Evolutionary conservation across 1,140 invertebrate species (phyloP).

Genomic region (Amphibalanus amphitrite): DNA sequence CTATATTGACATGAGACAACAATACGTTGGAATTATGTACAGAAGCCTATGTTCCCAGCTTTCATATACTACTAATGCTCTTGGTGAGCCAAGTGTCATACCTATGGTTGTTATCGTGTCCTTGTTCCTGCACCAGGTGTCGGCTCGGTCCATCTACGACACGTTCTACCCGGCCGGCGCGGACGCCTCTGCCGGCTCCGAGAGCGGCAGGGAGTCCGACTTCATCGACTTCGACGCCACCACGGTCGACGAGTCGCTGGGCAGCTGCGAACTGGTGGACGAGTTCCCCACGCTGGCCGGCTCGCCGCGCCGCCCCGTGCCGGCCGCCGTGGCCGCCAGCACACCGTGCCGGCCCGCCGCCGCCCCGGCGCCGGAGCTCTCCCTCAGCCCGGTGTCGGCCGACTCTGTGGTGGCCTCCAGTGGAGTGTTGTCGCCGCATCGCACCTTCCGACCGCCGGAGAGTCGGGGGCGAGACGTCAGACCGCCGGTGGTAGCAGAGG

Average conservation of each 20-base stretch:
- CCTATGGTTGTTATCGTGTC: too few relatives aligned
- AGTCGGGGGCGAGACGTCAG: too few relatives aligned
- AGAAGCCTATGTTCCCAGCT: too few relatives aligned
- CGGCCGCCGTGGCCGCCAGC: background rate
- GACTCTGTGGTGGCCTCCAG: background rate
- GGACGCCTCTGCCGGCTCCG: background rate
- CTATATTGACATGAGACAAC: too few relatives aligned
- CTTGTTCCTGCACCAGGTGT: background rate
- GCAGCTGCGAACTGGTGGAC: background rate
- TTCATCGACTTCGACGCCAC: background rate
- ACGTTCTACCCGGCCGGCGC: background rate
- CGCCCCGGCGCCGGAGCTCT: too few relatives aligned
- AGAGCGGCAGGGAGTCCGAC: background rate
- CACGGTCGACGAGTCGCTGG: background rate
- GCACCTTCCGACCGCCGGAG: background rate
- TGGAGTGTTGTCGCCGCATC: background rate
- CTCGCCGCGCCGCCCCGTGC: background rate
- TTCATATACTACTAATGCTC: too few relatives aligned
- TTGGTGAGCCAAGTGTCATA: too few relatives aligned
- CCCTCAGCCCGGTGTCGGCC: background rate
- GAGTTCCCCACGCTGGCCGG: background rate
- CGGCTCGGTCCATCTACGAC: background rate
- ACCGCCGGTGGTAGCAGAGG: too few relatives aligned
- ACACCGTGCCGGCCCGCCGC: background rate
- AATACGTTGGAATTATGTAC: too few relatives aligned